phyloP scores from a whole-genome alignment of 2,113 vertebrate species.

The Pelodiscus sinensis region DNA sequence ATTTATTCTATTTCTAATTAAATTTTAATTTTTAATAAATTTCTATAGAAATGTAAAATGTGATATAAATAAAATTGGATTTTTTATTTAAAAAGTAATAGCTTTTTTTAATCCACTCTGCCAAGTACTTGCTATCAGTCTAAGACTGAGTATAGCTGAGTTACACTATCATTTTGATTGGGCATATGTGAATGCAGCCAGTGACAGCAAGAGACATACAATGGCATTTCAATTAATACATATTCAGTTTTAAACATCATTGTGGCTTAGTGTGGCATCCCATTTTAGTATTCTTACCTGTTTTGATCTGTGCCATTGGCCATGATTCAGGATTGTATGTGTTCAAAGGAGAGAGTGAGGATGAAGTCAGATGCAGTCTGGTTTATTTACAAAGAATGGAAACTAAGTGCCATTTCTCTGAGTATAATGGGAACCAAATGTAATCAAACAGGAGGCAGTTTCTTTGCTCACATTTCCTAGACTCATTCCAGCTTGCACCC shows the following conservation, averaged over 20 bases:
- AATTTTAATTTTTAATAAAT: too few species aligned
- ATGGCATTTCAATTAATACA: background rate
- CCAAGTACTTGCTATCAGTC: background rate
- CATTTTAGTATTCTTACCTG: fast-evolving
- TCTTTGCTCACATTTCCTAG: background rate
- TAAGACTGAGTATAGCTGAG: background rate
- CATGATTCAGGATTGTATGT: background rate
- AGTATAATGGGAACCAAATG: too few species aligned
- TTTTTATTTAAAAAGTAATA: too few species aligned
- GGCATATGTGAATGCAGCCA: background rate
- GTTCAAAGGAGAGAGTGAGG: too few species aligned
- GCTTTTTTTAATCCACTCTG: too few species aligned
- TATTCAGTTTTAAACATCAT: background rate
- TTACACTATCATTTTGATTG: background rate
- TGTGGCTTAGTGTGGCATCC: fast-evolving
- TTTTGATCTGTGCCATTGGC: fast-evolving
- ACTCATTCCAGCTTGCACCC: background rate
- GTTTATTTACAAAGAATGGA: too few species aligned
- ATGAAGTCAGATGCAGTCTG: too few species aligned
- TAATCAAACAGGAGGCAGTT: background rate
- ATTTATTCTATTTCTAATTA: too few species aligned
- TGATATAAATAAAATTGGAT: too few species aligned
- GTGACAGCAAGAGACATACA: fast-evolving
- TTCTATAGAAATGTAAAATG: too few species aligned
- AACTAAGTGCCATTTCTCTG: too few species aligned